Conservation (phyloP, 92 coral and sea anemone species). For the Virgularia gustaviana region DNA sequence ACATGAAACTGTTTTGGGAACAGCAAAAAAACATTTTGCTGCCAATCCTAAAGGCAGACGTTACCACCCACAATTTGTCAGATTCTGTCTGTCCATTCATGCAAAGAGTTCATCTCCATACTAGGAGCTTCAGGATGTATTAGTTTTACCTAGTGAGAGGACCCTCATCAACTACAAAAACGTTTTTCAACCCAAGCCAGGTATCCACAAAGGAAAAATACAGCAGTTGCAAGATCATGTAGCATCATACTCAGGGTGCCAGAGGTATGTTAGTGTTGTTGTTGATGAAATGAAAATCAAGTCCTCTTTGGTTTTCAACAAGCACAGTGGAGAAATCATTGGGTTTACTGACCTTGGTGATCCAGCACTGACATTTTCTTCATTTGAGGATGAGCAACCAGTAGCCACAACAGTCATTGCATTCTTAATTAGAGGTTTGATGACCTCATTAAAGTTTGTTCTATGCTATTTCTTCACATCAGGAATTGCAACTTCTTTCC, state of each 20-base stretch:
- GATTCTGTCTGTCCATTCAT: background rate
- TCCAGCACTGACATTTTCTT: background rate
- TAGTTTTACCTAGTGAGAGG: slow-evolving; percentile 10
- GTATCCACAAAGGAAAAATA: slow-evolving; percentile 4
- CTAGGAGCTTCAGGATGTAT: background rate
- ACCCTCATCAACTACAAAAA: slow-evolving; percentile 6
- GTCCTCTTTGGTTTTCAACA: background rate
- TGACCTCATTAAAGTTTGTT: background rate
- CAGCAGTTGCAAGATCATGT: slow-evolving; percentile 1
- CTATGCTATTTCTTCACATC: slow-evolving; percentile 18
- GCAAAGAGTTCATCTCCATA: slow-evolving; percentile 9
- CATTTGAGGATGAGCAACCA: slow-evolving; percentile 10
- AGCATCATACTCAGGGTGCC: slow-evolving; percentile 4
- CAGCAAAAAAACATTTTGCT: slow-evolving; percentile 9
- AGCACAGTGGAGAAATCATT: slow-evolving; percentile 3
- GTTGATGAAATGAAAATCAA: slow-evolving; percentile 12
- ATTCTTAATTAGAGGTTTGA: slow-evolving; percentile 4
- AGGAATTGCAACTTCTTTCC: slow-evolving; percentile 15
- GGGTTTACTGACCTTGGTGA: slow-evolving; percentile 9
- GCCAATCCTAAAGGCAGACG: slow-evolving; percentile 13
- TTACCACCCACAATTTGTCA: slow-evolving; percentile 11
- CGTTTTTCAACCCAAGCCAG: slow-evolving; percentile 10
- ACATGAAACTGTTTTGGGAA: slow-evolving; percentile 12
- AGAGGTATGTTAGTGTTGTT: background rate
- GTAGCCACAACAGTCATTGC: slow-evolving; percentile 16